Conservation (phyloP, 2,888 invertebrate genomes). For the Rutpela maculata region DNA sequence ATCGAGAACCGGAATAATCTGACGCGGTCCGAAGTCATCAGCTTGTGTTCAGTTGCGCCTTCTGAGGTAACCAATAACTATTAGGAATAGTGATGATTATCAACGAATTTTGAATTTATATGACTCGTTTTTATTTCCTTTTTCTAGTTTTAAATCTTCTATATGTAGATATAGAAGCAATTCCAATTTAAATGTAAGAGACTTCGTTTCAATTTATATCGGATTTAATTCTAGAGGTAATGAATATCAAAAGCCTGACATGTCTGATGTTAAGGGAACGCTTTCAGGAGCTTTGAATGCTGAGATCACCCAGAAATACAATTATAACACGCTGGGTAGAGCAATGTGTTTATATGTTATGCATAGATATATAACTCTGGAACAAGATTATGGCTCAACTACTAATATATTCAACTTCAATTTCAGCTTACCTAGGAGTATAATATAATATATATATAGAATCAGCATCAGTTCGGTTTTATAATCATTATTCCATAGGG, state of each 20-base stretch:
- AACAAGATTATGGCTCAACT: slow-evolving; percentile 24
- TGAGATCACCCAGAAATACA: slow-evolving; percentile 42
- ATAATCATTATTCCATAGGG: no score
- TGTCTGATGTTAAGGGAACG: slow-evolving; percentile 30
- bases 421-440: not conserved
- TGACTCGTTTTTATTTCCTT: not conserved
- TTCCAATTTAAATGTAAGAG: not conserved
- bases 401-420: slow-evolving; percentile 28
- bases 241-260: slow-evolving; percentile 25
- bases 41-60: no score
- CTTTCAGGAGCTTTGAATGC: slow-evolving; percentile 29
- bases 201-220: not conserved
- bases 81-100: no score
- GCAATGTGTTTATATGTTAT: slow-evolving; percentile 41
- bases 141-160: not conserved
- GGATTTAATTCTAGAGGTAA: slow-evolving; percentile 18
- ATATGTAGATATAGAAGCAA: not conserved
- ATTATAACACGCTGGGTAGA: slow-evolving; percentile 40
- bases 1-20: slow-evolving; percentile 19
- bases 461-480: no score
- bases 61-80: no score
- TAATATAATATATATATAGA: no score
- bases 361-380: slow-evolving; percentile 31
- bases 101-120: no score
- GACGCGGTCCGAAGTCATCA: not conserved